phyloP scores from a whole-genome alignment of 2,113 vertebrate species.

The Petrocephalus microphthalmus region DNA sequence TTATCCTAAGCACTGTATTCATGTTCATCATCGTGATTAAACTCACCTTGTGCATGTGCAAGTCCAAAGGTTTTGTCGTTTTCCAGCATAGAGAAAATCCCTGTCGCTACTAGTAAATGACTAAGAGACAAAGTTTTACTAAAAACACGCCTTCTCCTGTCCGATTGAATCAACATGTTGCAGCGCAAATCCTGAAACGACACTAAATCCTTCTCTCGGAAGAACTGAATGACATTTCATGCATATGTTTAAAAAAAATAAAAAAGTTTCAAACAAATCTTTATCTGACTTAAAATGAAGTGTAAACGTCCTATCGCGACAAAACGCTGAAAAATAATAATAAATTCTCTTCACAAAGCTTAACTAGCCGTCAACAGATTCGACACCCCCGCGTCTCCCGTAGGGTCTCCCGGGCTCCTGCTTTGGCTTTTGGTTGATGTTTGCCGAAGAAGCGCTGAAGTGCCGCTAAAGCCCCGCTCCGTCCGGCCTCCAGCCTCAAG shows the following conservation, averaged over 20 bases:
- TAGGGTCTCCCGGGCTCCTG: constrained; percentile 6
- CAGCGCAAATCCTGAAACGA: constrained; percentile 30
- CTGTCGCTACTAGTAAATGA: constrained; percentile 42
- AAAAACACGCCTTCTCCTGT: constrained; percentile 31
- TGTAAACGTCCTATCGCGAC: background rate
- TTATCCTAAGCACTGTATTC: background rate
- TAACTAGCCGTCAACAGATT: no score
- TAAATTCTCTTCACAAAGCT: background rate
- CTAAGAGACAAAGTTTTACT: constrained; percentile 40
- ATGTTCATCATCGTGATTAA: background rate
- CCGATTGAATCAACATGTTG: constrained; percentile 50
- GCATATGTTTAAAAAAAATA: constrained; percentile 21
- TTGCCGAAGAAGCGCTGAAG: background rate
- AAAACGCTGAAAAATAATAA: background rate
- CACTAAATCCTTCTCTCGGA: constrained; percentile 21
- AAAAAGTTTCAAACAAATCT: background rate
- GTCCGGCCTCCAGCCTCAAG: constrained; percentile 43
- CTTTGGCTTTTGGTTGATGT: constrained; percentile 9
- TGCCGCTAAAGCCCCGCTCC: constrained; percentile 18
- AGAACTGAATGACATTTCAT: constrained; percentile 36
- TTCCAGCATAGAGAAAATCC: constrained; percentile 42
- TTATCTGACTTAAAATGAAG: constrained; percentile 20
- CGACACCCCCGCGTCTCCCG: background rate
- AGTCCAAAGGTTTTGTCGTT: constrained; percentile 35
- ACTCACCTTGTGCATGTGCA: constrained; percentile 53